Base-by-base conservation (phyloP, 2,113 vertebrate species). In the Rhinolophus sinicus region DNA sequence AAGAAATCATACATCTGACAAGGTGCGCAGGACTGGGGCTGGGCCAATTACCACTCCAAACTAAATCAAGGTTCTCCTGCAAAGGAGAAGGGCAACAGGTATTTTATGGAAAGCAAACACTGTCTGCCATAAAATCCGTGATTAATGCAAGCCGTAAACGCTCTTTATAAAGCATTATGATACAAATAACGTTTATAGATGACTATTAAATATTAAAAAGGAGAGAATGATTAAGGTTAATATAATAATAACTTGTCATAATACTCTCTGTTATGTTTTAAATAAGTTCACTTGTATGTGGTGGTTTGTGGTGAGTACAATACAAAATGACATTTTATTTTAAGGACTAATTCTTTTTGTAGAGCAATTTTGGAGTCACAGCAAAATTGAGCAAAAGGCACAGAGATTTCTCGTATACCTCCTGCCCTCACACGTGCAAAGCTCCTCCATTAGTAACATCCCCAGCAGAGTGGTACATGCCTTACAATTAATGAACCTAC, bases 301-400 rank as follows among this genome's bases (percentile, higher is more conserved):
- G 67, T 38, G 21, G 33, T 76, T 52, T 77, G n/a, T 77, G 38
- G 69, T 60, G 44, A 88, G 33, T 13, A 50, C 6, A n/a, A 62
- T n/a, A 89, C 24, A 77, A 77, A 38, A 50, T 64, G 58, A 82
- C n/a, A 82, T 56, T 75, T 88, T 50, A 88, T 88, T 75, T 88
- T 58, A 62, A 75, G 10, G 30, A 62, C 86, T 50, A 13, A 64
- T 64, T 64, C 24, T 15, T 47, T 87, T 75, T 88, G 5, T 54
- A 88, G 40, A 76, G 14, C 14, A 50, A 9, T 19, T 50, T 76
- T 35, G 72, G 30, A 33, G 64, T 89, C 60, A 38, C 58, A 76
- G 24, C 15, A 21, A 50, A 76, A 64, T 50, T 52, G 87, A 76
- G 44, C 47, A 28, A 52, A 64, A 89, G 56, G 50, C 52, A 5